These are phyloP conservation scores for Caenorhabditis virilis DNA, from an alignment of 2,888 invertebrate species.

Conservation along the genomic window DNA sequence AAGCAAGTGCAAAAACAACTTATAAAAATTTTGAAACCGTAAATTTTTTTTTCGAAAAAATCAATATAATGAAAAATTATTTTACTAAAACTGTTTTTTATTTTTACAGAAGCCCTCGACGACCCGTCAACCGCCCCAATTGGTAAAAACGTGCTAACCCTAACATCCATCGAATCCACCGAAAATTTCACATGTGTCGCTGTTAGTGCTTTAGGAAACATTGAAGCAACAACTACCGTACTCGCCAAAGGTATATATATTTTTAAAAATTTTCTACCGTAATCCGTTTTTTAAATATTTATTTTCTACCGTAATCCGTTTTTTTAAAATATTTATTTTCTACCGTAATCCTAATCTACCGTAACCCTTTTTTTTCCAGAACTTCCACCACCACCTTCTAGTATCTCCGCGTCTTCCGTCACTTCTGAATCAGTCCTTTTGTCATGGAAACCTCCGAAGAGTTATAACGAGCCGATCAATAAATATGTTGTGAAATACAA, in stretches of 20 bases:
- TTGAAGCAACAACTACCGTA: slow-evolving; percentile 82
- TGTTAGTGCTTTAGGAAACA: slow-evolving; percentile 88
- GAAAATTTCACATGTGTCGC: slow-evolving; percentile 97
- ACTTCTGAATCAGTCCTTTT: slow-evolving; percentile 90
- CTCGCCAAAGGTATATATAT: no score
- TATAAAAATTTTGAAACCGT: no score
- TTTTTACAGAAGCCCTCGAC: slow-evolving; percentile 49
- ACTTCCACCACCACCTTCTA: slow-evolving; percentile 86
- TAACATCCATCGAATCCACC: slow-evolving; percentile 84
- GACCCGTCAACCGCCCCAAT: slow-evolving; percentile 69
- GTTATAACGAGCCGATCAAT: slow-evolving; percentile 77
- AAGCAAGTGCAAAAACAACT: not conserved
- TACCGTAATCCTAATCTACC: no score
- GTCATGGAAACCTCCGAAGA: slow-evolving; percentile 86
- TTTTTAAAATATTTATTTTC: no score
- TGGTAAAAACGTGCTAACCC: slow-evolving; percentile 81
- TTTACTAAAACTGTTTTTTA: no score
- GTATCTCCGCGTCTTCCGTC: slow-evolving; percentile 87
- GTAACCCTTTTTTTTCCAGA: no score
- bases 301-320: no score
- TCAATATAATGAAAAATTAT: not conserved
- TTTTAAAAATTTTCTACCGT: no score
- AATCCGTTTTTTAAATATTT: no score
- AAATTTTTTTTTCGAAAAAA: not conserved
- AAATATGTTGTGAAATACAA: slow-evolving; percentile 96